These are phyloP conservation scores for Leptogaster cylindrica DNA, from an alignment of 2,888 invertebrate species.

Conservation along the genomic window DNA sequence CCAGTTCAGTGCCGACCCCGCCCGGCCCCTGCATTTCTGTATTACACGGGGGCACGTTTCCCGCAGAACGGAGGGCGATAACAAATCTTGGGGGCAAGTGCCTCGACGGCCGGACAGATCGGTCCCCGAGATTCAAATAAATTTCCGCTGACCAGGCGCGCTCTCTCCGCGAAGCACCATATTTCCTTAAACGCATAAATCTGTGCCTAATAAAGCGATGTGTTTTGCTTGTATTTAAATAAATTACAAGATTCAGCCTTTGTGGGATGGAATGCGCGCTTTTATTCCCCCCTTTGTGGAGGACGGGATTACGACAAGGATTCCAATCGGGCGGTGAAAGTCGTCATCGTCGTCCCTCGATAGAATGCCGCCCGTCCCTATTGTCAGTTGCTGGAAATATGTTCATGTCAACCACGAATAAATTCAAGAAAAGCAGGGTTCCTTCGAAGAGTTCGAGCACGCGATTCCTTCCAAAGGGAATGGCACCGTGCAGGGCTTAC, in stretches of 20 bases:
- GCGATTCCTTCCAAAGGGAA: constrained; percentile 1
- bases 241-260: constrained; percentile 30
- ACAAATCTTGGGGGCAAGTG: background rate
- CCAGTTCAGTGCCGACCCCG: background rate
- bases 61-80: constrained; percentile 13
- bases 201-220: constrained; percentile 36
- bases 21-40: constrained; percentile 8
- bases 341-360: no score
- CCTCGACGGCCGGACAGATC: background rate
- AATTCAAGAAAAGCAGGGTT: background rate
- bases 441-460: constrained; percentile 4
- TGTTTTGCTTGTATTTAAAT: constrained; percentile 35
- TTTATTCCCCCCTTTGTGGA: background rate
- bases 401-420: constrained; percentile 2
- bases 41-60: background rate
- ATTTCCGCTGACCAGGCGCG: background rate
- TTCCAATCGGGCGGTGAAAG: background rate
- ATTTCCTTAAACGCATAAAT: constrained; percentile 26
- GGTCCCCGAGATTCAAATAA: constrained; percentile 15
- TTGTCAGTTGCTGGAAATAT: background rate
- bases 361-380: background rate
- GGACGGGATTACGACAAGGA: background rate
- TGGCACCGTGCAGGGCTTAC: background rate
- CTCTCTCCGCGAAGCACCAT: background rate
- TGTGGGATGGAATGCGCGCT: background rate